A percentile compares a stretch with the other conserved stretches of the same genome.
phyloP scores from a whole-genome alignment of 2,797 vertebrate species.

The Sebastolobus alascanus region DNA sequence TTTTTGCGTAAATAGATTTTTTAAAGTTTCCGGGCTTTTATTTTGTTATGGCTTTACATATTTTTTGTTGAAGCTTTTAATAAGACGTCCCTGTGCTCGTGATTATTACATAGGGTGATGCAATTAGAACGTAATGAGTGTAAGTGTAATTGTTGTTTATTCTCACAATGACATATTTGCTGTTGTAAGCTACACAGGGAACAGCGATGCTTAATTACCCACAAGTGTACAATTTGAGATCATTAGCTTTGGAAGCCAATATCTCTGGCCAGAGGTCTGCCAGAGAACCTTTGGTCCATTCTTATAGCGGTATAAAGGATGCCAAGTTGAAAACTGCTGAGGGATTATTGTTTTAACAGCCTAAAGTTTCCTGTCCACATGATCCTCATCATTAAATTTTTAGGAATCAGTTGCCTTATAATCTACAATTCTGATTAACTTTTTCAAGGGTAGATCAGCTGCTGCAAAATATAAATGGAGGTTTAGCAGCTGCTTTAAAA shows the following conservation, averaged over 20 bases:
- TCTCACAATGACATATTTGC: constrained; percentile 82
- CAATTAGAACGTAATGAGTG: constrained; percentile 77
- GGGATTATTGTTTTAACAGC: not conserved
- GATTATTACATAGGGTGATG: constrained; percentile 70
- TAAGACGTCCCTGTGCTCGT: constrained; percentile 48
- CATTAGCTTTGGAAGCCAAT: constrained; percentile 70
- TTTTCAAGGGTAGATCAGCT: constrained; percentile 2
- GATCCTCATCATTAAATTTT: not conserved
- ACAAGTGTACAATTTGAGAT: constrained; percentile 76
- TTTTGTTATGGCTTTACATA: constrained; percentile 22
- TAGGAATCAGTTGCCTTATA: constrained; percentile 2
- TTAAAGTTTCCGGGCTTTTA: constrained; percentile 9
- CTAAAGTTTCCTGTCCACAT: not conserved
- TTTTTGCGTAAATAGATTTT: constrained; percentile 20
- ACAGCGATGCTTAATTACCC: constrained; percentile 75
- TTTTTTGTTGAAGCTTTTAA: constrained; percentile 42
- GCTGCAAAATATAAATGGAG: not conserved
- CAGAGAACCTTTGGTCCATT: constrained; percentile 60
- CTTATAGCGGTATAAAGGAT: constrained; percentile 12
- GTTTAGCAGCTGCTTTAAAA: constrained; percentile 26
- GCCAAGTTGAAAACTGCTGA: constrained; percentile 30
- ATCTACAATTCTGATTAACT: constrained; percentile 2
- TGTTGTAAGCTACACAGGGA: constrained; percentile 71
- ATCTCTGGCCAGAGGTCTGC: constrained; percentile 66
- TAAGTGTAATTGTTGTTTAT: constrained; percentile 82